Evolutionary conservation across 2,113 vertebrate species (phyloP).

Genomic region (Grus americana): DNA sequence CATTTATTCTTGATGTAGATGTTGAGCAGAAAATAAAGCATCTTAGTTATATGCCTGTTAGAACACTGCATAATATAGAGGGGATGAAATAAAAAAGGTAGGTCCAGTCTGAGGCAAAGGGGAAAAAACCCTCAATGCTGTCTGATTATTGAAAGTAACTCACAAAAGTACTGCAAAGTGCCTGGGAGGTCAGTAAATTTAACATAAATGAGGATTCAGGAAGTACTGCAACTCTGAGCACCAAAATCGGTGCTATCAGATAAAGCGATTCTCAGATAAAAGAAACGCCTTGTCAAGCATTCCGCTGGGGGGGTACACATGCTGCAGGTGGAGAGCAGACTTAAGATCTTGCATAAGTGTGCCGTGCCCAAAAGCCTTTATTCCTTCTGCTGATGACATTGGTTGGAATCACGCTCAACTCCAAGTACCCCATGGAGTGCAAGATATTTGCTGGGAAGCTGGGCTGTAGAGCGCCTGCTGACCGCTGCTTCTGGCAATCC

Average conservation of each 20-base stretch:
- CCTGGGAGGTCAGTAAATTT: not conserved
- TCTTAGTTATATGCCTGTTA: not conserved
- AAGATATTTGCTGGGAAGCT: not conserved
- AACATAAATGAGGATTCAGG: not conserved
- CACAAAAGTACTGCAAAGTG: not conserved
- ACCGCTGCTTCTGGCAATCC: not conserved
- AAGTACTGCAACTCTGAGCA: not conserved
- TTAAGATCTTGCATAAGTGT: not conserved
- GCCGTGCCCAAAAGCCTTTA: not conserved
- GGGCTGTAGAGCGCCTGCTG: not conserved
- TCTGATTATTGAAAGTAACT: not conserved
- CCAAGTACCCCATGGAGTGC: accelerated
- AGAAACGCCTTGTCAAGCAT: not conserved
- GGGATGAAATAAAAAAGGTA: not conserved
- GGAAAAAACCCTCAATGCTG: not conserved
- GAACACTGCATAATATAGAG: not conserved
- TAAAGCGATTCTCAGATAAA: not conserved
- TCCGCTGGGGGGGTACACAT: not conserved
- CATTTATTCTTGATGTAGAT: not conserved
- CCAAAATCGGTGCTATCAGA: not conserved
- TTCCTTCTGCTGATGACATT: not conserved
- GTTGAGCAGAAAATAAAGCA: not conserved
- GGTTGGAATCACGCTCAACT: not conserved
- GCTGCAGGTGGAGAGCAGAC: not conserved
- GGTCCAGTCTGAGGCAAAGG: not conserved